A percentile compares a stretch with the other conserved stretches of the same genome.
phyloP scores from a whole-genome alignment of 2,113 vertebrate genomes.

The Chlorodrepanis virens region DNA sequence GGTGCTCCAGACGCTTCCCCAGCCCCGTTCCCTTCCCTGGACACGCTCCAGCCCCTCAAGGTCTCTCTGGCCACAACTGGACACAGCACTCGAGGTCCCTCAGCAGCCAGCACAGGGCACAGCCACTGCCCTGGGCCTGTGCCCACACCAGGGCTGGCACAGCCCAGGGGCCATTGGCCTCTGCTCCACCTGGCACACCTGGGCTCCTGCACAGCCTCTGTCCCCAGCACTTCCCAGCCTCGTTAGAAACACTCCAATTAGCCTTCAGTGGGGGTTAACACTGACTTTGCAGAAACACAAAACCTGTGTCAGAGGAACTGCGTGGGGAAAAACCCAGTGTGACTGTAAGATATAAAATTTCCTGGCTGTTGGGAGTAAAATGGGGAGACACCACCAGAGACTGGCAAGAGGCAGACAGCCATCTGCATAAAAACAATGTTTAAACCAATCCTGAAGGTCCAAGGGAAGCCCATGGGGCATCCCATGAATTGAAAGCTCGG shows the following conservation, averaged over 20 bases:
- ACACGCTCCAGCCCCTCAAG: neutral
- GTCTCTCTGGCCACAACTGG: neutral
- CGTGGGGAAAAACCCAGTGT: neutral
- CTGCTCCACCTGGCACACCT: neutral
- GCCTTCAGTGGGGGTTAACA: rapidly evolving
- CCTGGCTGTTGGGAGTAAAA: neutral
- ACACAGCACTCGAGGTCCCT: neutral
- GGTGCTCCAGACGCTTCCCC: neutral
- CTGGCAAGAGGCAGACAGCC: neutral
- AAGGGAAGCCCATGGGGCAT: neutral
- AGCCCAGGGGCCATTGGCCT: neutral
- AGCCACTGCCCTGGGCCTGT: neutral
- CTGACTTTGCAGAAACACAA: neutral
- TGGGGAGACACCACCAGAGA: neutral
- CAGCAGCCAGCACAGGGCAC: neutral
- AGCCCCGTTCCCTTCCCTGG: neutral
- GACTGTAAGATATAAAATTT: neutral
- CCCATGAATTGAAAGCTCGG: neutral
- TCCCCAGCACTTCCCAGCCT: neutral
- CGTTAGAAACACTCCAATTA: neutral
- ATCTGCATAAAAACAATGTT: neutral
- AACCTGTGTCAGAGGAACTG: too few species aligned
- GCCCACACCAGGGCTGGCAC: neutral
- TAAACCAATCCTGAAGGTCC: neutral
- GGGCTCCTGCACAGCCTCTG: neutral